Evolutionary conservation across 53 echinoderm and acorn worm species (phyloP), one percentile per base, ranked within the genome.

Genomic region (Arbacia lixula): DNA sequence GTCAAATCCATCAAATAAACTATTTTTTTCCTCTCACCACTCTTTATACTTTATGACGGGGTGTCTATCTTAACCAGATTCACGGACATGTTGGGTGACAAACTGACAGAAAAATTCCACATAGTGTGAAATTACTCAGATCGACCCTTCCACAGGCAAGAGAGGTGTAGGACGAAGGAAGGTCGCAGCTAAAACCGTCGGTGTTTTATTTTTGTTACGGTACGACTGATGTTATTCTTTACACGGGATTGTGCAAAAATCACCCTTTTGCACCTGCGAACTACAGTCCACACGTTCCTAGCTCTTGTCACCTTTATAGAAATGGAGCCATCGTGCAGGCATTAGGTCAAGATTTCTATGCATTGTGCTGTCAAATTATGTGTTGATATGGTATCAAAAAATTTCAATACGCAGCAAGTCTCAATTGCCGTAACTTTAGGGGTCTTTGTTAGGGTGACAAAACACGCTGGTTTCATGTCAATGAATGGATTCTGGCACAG

Each of bases 331-430:
- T n/a, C n/a, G 43, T 69, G 37, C 34, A 77, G 36, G 49, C 82
- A 81, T 77, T 58, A 63, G 82, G 82, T 81, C 82, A 81, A 63
- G 21, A 61, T 61, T 63, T 81, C 64, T 6, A 43, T 40, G 82
- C 64, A 49, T 81, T 81, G 33, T 81, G 64, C 82, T 81, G 82
- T 81, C 82, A 81, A 81, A 81, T 63, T 37, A 54, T 63, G 82
- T 81, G 82, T 81, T 81, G 62, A 81, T 62, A 39, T 63, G 64
- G 62, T 77, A 63, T 81, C 82, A 46, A 63, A 57, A 37, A 25
- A 53, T 24, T 81, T 81, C 50, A 41, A 63, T 32, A 46, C 49
- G 17, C 32, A 81, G 62, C 64, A 25, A 28, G 41, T 37, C 79
- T 60, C 79, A 81, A 81, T 81, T 63, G 82, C 82, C 35, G 64